These are phyloP conservation scores for Montipora efflorescens DNA, from an alignment of 64 coral and sea anemone genomes.

Conservation along the genomic window DNA sequence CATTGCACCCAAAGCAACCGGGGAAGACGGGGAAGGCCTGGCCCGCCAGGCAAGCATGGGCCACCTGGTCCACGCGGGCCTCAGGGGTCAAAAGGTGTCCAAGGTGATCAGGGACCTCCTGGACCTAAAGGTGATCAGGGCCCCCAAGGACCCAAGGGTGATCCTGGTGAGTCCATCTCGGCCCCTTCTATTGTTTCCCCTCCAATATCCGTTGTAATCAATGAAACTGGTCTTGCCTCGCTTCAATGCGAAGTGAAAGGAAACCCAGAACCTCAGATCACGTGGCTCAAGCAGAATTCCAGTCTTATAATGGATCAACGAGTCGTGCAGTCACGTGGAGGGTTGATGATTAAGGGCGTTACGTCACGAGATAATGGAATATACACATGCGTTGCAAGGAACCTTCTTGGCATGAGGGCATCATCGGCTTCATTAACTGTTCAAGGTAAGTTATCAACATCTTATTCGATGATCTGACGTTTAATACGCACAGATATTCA, in stretches of 20 bases:
- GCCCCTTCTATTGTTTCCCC: constrained; percentile 40
- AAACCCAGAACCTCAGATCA: constrained; percentile 50
- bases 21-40: constrained; percentile 37
- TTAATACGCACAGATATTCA: too few relatives aligned
- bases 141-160: constrained; percentile 46
- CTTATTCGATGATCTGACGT: too few relatives aligned
- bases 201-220: constrained; percentile 27
- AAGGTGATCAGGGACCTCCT: constrained; percentile 40
- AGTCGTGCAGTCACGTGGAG: background rate
- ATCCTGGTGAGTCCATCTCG: constrained; percentile 42
- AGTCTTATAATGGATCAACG: background rate
- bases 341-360: constrained; percentile 26
- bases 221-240: constrained; percentile 42
- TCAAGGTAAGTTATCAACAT: constrained; percentile 16
- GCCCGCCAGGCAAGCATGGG: constrained; percentile 49
- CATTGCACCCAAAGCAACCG: constrained; percentile 12
- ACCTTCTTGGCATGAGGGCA: constrained; percentile 1
- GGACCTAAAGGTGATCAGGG: constrained; percentile 48
- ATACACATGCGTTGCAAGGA: constrained; percentile 20
- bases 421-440: constrained; percentile 41
- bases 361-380: constrained; percentile 22
- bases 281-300: constrained; percentile 59
- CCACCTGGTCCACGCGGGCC: constrained; percentile 28
- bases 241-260: constrained; percentile 68
- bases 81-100: constrained; percentile 4